Conservation (phyloP, 37 sponge, comb jelly and placozoan species). For the Dysidea cf. avara region DNA sequence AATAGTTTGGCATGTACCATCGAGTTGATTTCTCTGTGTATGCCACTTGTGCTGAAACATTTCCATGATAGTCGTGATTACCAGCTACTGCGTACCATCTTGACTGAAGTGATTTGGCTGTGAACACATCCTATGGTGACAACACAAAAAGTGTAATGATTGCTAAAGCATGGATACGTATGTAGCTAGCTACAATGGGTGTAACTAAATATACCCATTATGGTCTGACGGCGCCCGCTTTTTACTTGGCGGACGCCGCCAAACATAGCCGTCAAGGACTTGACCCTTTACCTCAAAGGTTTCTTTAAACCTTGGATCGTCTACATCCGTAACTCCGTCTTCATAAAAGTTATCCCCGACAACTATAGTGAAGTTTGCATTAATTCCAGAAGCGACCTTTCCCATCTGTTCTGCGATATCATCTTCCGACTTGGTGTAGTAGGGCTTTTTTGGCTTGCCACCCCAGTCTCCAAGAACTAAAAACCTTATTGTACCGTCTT, state of each 20-base stretch:
- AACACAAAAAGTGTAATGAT: no score
- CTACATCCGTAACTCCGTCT: slow-evolving; percentile 42
- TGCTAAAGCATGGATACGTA: no score
- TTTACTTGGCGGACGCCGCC: no score
- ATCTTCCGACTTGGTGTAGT: slow-evolving; percentile 44
- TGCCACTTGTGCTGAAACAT: slow-evolving; percentile 62
- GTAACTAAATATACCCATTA: no score
- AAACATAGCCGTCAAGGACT: no score
- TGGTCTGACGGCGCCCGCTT: no score
- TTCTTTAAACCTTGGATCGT: slow-evolving; percentile 53
- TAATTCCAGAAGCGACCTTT: slow-evolving; percentile 3
- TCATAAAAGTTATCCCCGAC: slow-evolving; percentile 65
- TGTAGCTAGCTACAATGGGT: no score
- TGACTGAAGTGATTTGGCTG: slow-evolving; percentile 51
- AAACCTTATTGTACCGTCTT: slow-evolving; percentile 14
- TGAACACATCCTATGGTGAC: slow-evolving; percentile 74
- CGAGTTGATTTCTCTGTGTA: slow-evolving; percentile 56
- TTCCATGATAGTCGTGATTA: slow-evolving; percentile 79
- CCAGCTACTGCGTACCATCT: slow-evolving; percentile 66
- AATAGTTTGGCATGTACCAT: slow-evolving; percentile 67
- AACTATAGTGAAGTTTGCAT: slow-evolving; percentile 39
- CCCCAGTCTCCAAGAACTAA: slow-evolving; percentile 64
- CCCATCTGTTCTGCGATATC: slow-evolving; percentile 42
- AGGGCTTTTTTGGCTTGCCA: slow-evolving; percentile 18
- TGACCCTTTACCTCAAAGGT: slow-evolving; percentile 61